These are phyloP conservation scores for Petrocephalus zakoni DNA, from an alignment of 2,113 vertebrate species.

Conservation along the genomic window DNA sequence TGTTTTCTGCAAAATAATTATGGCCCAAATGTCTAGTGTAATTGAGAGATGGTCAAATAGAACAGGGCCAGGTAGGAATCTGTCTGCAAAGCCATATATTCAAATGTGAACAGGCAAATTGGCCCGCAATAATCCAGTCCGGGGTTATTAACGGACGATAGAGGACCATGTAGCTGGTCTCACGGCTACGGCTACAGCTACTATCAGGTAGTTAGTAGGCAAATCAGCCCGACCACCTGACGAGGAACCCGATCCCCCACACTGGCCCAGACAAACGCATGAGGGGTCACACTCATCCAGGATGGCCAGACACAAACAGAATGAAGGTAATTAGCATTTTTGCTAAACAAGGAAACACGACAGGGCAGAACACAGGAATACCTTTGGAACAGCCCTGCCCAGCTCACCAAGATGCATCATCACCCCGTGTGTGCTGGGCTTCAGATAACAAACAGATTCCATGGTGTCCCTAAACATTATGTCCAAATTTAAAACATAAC, in stretches of 20 bases:
- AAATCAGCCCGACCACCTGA: neutral
- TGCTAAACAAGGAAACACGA: neutral
- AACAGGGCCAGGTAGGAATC: neutral
- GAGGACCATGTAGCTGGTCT: neutral
- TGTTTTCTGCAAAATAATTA: neutral
- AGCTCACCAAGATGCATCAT: neutral
- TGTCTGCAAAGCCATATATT: neutral
- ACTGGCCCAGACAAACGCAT: neutral
- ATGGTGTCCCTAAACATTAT: neutral
- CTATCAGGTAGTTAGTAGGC: neutral
- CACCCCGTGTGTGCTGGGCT: neutral
- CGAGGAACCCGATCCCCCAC: neutral
- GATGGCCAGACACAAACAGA: neutral
- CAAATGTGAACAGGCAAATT: neutral
- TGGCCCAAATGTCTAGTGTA: neutral
- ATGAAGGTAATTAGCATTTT: neutral
- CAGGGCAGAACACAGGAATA: neutral
- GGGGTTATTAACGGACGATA: neutral
- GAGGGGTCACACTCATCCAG: neutral
- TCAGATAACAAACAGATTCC: neutral
- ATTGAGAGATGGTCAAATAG: neutral
- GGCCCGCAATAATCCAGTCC: neutral
- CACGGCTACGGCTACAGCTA: neutral
- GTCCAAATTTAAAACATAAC: neutral
- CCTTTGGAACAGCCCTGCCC: neutral